These are phyloP conservation scores for Pterocles orientalis DNA, from an alignment of 2,113 vertebrate genomes.

Conservation along the genomic window DNA sequence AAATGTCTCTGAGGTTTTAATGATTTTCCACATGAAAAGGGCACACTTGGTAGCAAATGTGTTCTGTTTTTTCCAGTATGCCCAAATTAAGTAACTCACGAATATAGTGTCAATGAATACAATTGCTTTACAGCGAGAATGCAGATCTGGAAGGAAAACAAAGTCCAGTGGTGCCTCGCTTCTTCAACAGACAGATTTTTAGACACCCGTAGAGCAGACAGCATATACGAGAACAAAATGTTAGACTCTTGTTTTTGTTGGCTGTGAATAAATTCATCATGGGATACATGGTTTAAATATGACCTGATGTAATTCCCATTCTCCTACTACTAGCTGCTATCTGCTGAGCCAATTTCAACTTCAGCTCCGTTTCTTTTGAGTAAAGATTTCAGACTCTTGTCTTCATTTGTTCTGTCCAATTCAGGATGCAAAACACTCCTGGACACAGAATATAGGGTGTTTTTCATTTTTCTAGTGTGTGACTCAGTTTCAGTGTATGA, in stretches of 20 bases:
- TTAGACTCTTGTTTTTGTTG: conserved; percentile 56
- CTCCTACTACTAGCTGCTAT: conserved; percentile 50
- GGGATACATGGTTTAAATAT: conserved; percentile 41
- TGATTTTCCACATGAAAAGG: conserved; percentile 23
- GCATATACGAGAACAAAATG: conserved; percentile 17
- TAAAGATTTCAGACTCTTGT: background rate
- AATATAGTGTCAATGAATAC: background rate
- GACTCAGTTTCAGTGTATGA: conserved; percentile 6
- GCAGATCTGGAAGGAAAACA: conserved; percentile 5
- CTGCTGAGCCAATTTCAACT: conserved; percentile 56
- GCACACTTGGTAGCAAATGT: background rate
- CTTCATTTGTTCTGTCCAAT: conserved; percentile 28
- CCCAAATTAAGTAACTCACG: background rate
- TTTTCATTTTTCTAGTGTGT: background rate
- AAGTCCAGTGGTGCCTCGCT: conserved; percentile 5
- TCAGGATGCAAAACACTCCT: conserved; percentile 1
- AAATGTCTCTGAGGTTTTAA: conserved; percentile 22
- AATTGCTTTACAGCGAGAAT: conserved; percentile 4
- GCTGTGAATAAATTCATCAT: conserved; percentile 54
- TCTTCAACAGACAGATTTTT: background rate
- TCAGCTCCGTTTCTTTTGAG: conserved; percentile 25
- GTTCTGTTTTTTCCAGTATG: background rate
- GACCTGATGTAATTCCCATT: conserved; percentile 46
- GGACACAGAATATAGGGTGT: background rate
- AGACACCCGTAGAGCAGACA: conserved; percentile 10